phyloP scores from a whole-genome alignment of 2,888 invertebrate genomes.

The Xestoiulus laeticollis region DNA sequence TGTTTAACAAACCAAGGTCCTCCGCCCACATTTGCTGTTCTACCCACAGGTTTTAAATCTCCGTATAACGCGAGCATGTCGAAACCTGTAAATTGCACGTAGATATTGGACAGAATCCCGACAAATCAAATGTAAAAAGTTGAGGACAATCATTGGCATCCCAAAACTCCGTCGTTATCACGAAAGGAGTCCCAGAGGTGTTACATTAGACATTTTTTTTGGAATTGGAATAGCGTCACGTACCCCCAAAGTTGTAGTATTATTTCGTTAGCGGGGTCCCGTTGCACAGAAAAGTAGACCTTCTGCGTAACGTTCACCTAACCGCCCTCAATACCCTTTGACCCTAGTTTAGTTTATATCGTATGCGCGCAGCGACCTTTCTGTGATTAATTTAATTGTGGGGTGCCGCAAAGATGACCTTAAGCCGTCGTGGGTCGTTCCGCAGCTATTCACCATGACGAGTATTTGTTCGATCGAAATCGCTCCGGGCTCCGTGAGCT shows the following conservation, averaged over 20 bases:
- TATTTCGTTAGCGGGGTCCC: not conserved
- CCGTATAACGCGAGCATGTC: too few relatives aligned
- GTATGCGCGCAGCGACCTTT: not conserved
- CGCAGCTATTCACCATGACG: not conserved
- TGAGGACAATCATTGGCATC: too few relatives aligned
- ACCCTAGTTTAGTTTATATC: not conserved
- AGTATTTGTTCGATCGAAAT: not conserved
- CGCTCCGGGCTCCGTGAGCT: not conserved
- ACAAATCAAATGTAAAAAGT: too few relatives aligned
- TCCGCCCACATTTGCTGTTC: not conserved
- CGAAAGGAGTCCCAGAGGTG: too few relatives aligned
- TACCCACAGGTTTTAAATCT: not conserved
- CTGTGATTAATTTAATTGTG: not conserved
- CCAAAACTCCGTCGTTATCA: too few relatives aligned
- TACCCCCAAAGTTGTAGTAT: not conserved
- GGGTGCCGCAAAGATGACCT: not conserved
- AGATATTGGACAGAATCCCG: too few relatives aligned
- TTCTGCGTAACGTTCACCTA: not conserved
- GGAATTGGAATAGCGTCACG: too few relatives aligned
- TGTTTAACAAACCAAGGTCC: not conserved
- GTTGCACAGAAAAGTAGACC: not conserved
- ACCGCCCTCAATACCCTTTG: not conserved
- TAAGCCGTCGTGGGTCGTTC: not conserved
- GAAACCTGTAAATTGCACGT: too few relatives aligned
- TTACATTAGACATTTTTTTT: too few relatives aligned